Base-by-base conservation (phyloP, 2,888 invertebrate genomes). In the Lochmaea capreae region DNA sequence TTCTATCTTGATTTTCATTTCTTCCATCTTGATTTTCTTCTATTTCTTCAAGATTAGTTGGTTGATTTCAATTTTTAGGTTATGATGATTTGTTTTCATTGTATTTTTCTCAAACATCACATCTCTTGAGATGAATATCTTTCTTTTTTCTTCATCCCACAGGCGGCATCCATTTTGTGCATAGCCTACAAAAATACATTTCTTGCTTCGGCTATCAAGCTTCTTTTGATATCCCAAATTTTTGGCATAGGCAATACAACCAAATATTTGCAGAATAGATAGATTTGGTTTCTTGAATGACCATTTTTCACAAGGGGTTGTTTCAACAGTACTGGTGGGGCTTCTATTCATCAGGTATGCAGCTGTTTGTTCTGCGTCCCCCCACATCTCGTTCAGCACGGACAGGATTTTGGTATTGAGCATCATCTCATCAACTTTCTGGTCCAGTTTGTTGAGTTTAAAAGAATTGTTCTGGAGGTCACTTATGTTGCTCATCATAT, bases 401-500 rank as follows among this genome's bases (percentile, higher is more conserved):
- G 59, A 52, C 58, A 68, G 18, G n/a, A 68, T 16, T 33, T 68
- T 68, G 10, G 42, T 16, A 12, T 61, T 18, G 43, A 68, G 16
- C 68, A 68, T 68, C 9, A 18, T 39, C 42, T 68, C 61, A 18
- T 22, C 16, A n/a, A 46, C 59, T 46, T 68, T 43, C 57, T 67
- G 39, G 16, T 57, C 18, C 18, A 68, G 46, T 5, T 16, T 46
- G 59, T 61, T 68, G 3, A 68, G 68, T 61, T 59, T 42, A 43
- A 46, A 33, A 43, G 52, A 18, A n/a, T 61, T 16, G 16, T 54
- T 67, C 26, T 57, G 67, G n/a, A 67, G 26, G 3, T 22, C 54
- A 39, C 67, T 67, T 22, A 67, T 67, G 22, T 67, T 67, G 18
- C 42, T 52, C 26, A 22, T 54, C 57, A 67, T 14, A 66, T 52